Evolutionary conservation across 2,888 invertebrate genomes (phyloP), one percentile per base, ranked within the genome.

Genomic region (Zygogramma bicolorata): DNA sequence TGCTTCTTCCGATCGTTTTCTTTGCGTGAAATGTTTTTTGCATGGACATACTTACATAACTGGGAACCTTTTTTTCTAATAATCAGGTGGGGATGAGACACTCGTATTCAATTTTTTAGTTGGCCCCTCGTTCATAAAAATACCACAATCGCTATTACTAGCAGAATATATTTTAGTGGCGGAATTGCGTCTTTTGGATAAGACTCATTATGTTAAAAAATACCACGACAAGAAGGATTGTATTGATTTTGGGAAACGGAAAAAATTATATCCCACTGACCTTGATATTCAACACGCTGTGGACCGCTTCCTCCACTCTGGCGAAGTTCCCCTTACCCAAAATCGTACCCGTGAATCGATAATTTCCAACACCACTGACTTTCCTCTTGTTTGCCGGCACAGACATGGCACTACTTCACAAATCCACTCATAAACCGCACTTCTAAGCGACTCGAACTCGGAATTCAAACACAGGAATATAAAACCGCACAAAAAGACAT

Each of bases 301-400:
- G 93, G 34, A 91, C 89, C 13, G 93, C 94, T 84, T 94, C 92
- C 84, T 93, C 93, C 59, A 94, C 94, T 80, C 90, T 89, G 22
- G 93, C 93, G 85, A 94, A 94, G 86, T 93, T 93, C 74, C 94
- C 94, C 86, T 93, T 93, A 57, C 94, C 94, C 70, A 94, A 88
- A 70, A 91, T 88, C 80, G 89, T 90, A 71, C 92, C 93, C 69
- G 92, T 92, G 90, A 94, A 91, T 81, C 90, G 88, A 87, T 94
- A 94, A 83, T 91, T 92, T 69, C 94, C 94, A 79, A 94, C 89
- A 86, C 88, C 89, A 83, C 89, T 88, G 77, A 91, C 87, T 86
- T 90, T 86, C 73, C 79, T 80, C 70, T 77, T 82, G 59, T 77
- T 80, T 74, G 34, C 59, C 5, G 42, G 63, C 10, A 63, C 34